Evolutionary conservation across 2,113 vertebrate species (phyloP).

Genomic region (Pachycephala philippinensis): DNA sequence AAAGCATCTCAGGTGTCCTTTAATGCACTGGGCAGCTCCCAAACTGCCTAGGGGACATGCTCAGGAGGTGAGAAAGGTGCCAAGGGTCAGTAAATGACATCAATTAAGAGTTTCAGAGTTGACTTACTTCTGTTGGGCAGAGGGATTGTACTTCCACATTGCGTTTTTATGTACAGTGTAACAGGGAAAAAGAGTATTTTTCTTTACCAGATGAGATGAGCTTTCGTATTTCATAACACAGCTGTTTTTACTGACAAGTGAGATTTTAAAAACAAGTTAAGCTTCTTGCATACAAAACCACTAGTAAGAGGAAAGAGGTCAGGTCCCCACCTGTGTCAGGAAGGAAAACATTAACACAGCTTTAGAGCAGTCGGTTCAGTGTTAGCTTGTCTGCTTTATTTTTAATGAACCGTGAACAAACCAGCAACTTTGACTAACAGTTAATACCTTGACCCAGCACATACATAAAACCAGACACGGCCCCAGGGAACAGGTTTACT

Average conservation of each 20-base stretch:
- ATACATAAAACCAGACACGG: background rate
- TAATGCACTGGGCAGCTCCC: background rate
- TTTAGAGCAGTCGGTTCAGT: background rate
- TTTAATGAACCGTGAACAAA: background rate
- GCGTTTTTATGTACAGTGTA: background rate
- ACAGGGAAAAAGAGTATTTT: background rate
- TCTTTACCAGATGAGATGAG: background rate
- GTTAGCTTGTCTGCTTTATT: background rate
- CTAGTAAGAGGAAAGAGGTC: background rate
- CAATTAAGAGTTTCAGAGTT: background rate
- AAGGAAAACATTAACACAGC: background rate
- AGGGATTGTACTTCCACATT: background rate
- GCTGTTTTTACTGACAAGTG: background rate
- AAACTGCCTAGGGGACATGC: background rate
- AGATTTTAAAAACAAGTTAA: background rate
- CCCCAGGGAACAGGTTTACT: background rate
- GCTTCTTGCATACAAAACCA: background rate
- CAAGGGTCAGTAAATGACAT: background rate
- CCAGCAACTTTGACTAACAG: background rate
- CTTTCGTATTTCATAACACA: background rate
- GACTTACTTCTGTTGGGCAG: background rate
- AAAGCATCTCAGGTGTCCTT: background rate
- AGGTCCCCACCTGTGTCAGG: background rate
- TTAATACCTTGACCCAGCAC: background rate
- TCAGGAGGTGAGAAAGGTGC: background rate